phyloP scores from a whole-genome alignment of 2,888 invertebrate genomes.

The Drosophila buzzatii region DNA sequence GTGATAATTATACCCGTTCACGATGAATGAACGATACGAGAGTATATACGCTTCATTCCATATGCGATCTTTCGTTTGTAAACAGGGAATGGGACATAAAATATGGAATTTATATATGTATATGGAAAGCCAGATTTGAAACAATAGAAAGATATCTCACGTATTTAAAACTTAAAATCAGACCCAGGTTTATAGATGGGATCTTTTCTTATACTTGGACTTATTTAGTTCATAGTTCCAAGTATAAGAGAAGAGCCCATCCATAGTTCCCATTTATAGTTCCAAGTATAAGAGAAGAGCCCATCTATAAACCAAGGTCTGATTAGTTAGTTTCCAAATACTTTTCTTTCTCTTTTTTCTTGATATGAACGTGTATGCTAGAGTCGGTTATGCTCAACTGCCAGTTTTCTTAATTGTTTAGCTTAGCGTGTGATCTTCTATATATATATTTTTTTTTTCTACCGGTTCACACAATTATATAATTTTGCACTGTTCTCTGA shows the following conservation, averaged over 20 bases:
- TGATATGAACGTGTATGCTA: background rate
- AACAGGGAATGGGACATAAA: background rate
- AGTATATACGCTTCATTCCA: background rate
- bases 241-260: no score
- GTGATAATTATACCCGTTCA: conserved; percentile 39
- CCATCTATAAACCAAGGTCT: no score
- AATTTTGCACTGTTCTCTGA: conserved; percentile 11
- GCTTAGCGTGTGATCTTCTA: conserved; percentile 13
- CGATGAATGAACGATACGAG: background rate
- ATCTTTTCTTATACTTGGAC: background rate
- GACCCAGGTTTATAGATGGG: background rate
- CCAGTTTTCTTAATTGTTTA: conserved; percentile 1
- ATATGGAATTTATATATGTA: background rate
- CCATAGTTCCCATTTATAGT: no score
- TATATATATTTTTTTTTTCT: conserved; percentile 16
- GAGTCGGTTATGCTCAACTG: no score
- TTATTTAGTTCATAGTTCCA: no score
- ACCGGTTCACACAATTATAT: conserved; percentile 39
- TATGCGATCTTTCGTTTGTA: background rate
- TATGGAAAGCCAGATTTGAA: background rate
- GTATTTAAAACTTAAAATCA: background rate
- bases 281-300: no score
- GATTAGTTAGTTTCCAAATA: background rate
- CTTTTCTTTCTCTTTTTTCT: background rate
- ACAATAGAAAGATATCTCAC: background rate